Base-by-base conservation (phyloP, 2,113 vertebrate genomes). In the Crypturellus undulatus region DNA sequence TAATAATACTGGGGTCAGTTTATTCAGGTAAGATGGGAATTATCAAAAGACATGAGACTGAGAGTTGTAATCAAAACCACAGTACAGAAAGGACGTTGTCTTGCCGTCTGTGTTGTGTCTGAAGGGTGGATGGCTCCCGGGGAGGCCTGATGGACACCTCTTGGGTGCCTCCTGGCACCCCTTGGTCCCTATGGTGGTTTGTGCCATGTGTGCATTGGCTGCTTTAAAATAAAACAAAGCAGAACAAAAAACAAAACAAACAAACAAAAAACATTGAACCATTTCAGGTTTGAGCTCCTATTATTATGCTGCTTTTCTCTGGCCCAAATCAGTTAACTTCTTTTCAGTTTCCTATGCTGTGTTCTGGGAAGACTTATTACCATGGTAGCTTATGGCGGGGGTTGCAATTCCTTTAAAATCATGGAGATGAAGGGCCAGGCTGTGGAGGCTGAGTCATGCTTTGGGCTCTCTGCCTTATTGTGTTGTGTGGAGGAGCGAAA, bases 341-440 rank as follows among this genome's bases (percentile, higher is more conserved):
- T 30, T 28, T 56, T 32, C 54, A 58, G 32, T 30, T 58, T 58
- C 30, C 30, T 32, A 4, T 10, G 30, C 54, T 58, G 17, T 30
- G 54, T 58, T 58, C 54, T 58, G 54, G 28, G 54, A 58, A 58
- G 54, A 32, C 28, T 58, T 58, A 58, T 58, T 58, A 18, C 9
- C 30, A 17, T 18, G 54, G 54, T 32, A 58, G 1, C 25, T 72
- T 49, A 49, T 49, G 49, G 47, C 9, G 49, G 43, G 32, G 63
- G 34, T 30, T n/a, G 65, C 30, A 75, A 71, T 2, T 2, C 24
- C 32, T 76, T 38, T 68, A 56, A 19, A 43, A 17, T 13, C 0
- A 0, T 36, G 40, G 60, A n/a, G 34, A 71, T 47, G 8, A 52
- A 52, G 38, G 62, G 69, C 19, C 3, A 4, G 0, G 6, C 38